Evolutionary conservation across 2,113 vertebrate genomes (phyloP), one percentile per base, ranked within the genome.

Genomic region (Cinclus mexicanus): DNA sequence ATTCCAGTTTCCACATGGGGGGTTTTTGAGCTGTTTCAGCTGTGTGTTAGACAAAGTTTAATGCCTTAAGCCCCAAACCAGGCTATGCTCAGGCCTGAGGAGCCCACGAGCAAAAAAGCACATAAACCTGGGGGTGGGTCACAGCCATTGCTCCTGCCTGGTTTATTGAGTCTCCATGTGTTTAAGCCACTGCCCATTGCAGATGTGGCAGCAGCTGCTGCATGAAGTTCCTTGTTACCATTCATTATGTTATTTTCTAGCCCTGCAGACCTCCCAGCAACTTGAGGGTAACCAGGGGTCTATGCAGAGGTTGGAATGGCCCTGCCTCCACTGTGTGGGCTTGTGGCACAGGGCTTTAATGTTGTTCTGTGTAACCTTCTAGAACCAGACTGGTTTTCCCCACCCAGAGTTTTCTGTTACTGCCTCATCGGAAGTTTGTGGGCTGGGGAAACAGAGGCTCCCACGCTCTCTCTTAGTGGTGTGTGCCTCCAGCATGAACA

Each of bases 351-450:
- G 33, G 14, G 56, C 4, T 60, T 89, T n/a, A 3, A 17, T 14
- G 14, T 28, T 69, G 60, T 50, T 39, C 33, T 11, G 10, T 26
- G 76, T 46, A 82, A n/a, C 23, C 31, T 76, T 47, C 52, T 10
- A 41, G 56, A 67, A 31, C 63, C 53, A 25, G 28, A 12, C 26
- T 35, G 63, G 12, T 31, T 72, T 59, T 49, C 28, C n/a, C 44
- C 35, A 25, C 6, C 52, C 6, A 9, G n/a, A 23, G 37, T 2
- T 5, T 23, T 14, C 31, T 35, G 14, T 49, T 19, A 2, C 12
- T 4, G 0, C 23, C 23, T 25, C 7, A 0, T 2, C 0, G 0
- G 69, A 26, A 22, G 9, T 59, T 64, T 55, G 13, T 2, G 5
- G 8, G 41, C 50, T n/a, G 3, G 47, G 37, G 46, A 53, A 68